These are phyloP conservation scores for Larimichthys crocea DNA, from an alignment of 2,113 vertebrate species.

Conservation along the genomic window DNA sequence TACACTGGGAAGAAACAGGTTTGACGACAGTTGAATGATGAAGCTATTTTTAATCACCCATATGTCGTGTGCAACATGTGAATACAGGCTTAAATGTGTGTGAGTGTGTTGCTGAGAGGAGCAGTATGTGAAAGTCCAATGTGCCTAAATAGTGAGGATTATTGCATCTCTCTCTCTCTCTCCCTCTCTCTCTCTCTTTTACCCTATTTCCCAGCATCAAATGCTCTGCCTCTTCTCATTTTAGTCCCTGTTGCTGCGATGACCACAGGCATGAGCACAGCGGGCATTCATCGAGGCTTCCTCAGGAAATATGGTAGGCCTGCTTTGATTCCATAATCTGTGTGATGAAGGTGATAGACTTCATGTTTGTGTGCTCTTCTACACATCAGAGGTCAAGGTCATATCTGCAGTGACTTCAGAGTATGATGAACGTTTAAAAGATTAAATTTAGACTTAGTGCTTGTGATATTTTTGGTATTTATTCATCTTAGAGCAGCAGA, in stretches of 20 bases:
- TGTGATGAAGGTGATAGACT: neutral
- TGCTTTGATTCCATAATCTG: neutral
- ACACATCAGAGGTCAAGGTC: neutral
- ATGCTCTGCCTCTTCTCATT: constrained; percentile 49
- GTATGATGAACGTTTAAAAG: no score
- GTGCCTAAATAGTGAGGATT: constrained; percentile 78
- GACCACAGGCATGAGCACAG: constrained; percentile 77
- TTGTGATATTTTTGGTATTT: neutral
- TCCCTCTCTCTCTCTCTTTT: constrained; percentile 49
- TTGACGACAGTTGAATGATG: constrained; percentile 29
- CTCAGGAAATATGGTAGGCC: constrained; percentile 86
- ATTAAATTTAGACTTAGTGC: neutral
- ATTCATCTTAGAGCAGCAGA: neutral
- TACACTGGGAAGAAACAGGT: constrained; percentile 5
- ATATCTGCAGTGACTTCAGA: no score
- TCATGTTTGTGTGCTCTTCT: neutral
- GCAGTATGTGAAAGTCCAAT: neutral
- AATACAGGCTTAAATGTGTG: constrained; percentile 3
- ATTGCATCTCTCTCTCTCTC: constrained; percentile 48
- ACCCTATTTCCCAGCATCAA: constrained; percentile 61
- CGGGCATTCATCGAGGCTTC: constrained; percentile 43
- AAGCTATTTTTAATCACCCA: constrained; percentile 8
- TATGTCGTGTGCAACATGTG: constrained; percentile 6
- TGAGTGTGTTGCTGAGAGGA: neutral
- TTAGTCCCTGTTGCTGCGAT: constrained; percentile 46